Base-by-base conservation (phyloP, 2,113 vertebrate genomes). In the Amphiprion ocellaris region DNA sequence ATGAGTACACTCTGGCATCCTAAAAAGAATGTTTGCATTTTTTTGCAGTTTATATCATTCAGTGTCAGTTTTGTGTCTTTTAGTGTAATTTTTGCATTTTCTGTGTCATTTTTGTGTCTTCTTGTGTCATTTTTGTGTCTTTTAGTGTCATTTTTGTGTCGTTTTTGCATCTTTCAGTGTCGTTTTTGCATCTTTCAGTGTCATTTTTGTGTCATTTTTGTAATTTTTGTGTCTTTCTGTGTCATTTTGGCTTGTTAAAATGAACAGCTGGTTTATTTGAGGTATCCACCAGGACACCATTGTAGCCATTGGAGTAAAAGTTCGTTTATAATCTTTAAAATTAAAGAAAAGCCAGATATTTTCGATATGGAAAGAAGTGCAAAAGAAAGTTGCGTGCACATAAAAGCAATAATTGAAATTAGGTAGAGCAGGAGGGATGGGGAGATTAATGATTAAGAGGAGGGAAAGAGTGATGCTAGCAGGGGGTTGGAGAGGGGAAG, bases 381-480 rank as follows among this genome's bases (percentile, higher is more conserved):
- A 23, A 33, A 12, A 56, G 39, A 63, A 86, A 79, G 56, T 83
- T 30, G 52, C 73, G 23, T 69, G 55, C 60, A 28, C n/a, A 19
- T 19, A 9, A 23, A 69, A 37, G 28, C 33, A 75, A 76, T 79
- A 77, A 73, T 50, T 70, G 46, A 65, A 52, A 65, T 52, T 39
- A 66, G 74, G 74, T 65, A 56, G 79, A 68, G 69, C 55, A 33
- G 62, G 28, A 83, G 21, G 59, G 56, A 53, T n/a, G 56, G 52
- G 44, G 62, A 81, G 84, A 76, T 74, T 80, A 78, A 76, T 60
- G 75, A 84, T 28, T n/a, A 59, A 60, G 54, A 82, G 53, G 79
- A 78, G 61, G 59, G 64, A 50, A 61, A 60, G 65, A 39, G 64
- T 55, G 66, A 79, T 63, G 55, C 68, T 82, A 16, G 54, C 23